These are phyloP conservation scores for Plutella xylostella DNA, from an alignment of 2,888 invertebrate species.

Conservation along the genomic window DNA sequence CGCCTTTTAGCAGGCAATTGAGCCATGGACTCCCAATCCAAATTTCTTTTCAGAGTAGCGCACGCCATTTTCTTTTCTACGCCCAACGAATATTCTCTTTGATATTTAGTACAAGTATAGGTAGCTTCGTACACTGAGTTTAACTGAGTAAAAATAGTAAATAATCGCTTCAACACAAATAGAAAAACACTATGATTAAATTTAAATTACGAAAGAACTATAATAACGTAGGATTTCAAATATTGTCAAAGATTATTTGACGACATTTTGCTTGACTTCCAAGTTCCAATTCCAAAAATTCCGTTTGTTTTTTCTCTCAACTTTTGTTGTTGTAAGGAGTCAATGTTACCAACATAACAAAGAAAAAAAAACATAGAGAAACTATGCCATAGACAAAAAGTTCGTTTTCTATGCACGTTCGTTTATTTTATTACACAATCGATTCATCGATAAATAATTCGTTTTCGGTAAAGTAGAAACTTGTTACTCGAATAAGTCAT, in stretches of 20 bases:
- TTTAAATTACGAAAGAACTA: not conserved
- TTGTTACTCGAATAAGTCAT: too few relatives aligned
- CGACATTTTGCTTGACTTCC: too few relatives aligned
- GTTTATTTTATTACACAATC: too few relatives aligned
- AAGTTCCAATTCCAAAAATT: not conserved
- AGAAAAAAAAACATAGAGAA: slow-evolving; percentile 3
- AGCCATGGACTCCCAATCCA: slow-evolving; percentile 95
- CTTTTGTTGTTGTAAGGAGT: slow-evolving; percentile 1
- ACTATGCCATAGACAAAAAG: too few relatives aligned
- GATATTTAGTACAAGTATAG: slow-evolving; percentile 30
- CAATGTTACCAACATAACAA: slow-evolving; percentile 1
- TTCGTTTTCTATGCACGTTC: too few relatives aligned
- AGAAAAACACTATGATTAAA: slow-evolving; percentile 27
- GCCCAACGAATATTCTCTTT: slow-evolving; percentile 61
- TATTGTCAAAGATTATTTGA: slow-evolving; percentile 40
- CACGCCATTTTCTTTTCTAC: slow-evolving; percentile 91
- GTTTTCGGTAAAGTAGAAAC: too few relatives aligned
- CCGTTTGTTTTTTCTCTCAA: slow-evolving; percentile 23
- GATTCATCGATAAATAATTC: too few relatives aligned
- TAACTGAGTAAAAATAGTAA: slow-evolving; percentile 36
- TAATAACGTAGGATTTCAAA: slow-evolving; percentile 23
- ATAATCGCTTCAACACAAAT: slow-evolving; percentile 38
- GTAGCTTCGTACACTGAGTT: slow-evolving; percentile 37
- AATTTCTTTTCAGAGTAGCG: slow-evolving; percentile 94
- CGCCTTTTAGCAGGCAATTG: slow-evolving; percentile 89